These are phyloP conservation scores for Hydrolagus affinis DNA, from an alignment of 2,113 vertebrate genomes.

Conservation along the genomic window DNA sequence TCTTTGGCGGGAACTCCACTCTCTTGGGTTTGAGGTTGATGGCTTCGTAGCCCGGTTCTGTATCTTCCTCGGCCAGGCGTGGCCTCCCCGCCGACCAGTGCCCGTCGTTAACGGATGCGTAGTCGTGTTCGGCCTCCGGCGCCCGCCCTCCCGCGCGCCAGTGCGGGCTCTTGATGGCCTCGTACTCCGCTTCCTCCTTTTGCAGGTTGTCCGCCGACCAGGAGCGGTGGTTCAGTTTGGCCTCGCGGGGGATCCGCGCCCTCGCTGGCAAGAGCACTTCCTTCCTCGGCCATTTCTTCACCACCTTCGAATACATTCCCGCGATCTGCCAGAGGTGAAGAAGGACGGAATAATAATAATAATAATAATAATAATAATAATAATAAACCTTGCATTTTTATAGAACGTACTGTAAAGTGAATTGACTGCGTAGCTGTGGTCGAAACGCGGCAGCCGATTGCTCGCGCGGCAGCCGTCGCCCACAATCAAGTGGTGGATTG, in stretches of 20 bases:
- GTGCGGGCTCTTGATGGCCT: conserved; percentile 11
- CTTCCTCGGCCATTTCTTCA: background rate
- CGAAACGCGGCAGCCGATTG: background rate
- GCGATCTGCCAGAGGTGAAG: conserved; percentile 16
- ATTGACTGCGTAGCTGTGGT: too few species aligned
- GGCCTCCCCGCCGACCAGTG: background rate
- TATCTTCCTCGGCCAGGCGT: background rate
- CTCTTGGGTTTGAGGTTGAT: conserved; percentile 3
- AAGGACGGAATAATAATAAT: too few species aligned
- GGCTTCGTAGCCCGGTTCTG: conserved; percentile 19
- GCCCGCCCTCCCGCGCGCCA: conserved; percentile 4
- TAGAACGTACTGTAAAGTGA: too few species aligned
- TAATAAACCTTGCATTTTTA: too few species aligned
- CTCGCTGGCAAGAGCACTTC: background rate
- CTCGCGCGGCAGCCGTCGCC: background rate
- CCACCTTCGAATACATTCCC: conserved; percentile 24
- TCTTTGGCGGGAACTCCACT: background rate
- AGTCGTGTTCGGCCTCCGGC: background rate
- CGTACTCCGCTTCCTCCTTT: conserved; percentile 13
- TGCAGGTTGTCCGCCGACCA: conserved; percentile 13
- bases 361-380: too few species aligned
- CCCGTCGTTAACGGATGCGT: background rate
- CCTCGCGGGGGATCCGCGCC: background rate
- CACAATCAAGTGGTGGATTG: background rate
- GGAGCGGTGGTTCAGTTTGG: background rate